These are phyloP conservation scores for Pinctada fucata DNA, from an alignment of 2,888 invertebrate genomes.

Conservation along the genomic window DNA sequence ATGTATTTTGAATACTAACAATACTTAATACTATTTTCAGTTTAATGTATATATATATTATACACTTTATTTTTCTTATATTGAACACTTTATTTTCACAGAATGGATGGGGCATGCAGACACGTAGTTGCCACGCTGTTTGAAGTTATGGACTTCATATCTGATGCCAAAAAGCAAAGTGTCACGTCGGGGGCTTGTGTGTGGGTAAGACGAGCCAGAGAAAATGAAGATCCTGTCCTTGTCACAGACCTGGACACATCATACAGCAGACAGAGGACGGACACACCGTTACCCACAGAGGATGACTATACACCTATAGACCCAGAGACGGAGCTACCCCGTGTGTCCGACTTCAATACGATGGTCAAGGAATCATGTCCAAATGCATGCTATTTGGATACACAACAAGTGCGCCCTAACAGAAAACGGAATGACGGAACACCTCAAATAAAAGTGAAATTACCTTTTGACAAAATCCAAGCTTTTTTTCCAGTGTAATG, in stretches of 20 bases:
- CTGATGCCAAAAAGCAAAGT: conserved; percentile 18
- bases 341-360: neutral
- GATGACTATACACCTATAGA: conserved; percentile 7
- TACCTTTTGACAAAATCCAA: neutral
- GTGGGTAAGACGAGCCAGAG: conserved; percentile 1
- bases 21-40: no score
- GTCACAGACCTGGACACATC: neutral
- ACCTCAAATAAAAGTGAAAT: neutral
- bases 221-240: neutral
- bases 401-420: neutral
- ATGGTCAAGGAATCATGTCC: neutral
- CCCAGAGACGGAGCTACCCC: neutral
- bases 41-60: no score
- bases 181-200: conserved; percentile 25
- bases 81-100: neutral
- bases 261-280: neutral
- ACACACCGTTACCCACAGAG: neutral
- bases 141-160: conserved; percentile 23
- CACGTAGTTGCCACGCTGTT: conserved; percentile 27
- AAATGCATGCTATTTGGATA: neutral
- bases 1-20: no score
- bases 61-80: no score
- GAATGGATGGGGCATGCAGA: conserved; percentile 30
- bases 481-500: neutral
- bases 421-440: neutral